A percentile compares a stretch with the other conserved stretches of the same genome.
Evolutionary conservation across 1,140 invertebrate species (phyloP).

Genomic region (Hestina assimilis): DNA sequence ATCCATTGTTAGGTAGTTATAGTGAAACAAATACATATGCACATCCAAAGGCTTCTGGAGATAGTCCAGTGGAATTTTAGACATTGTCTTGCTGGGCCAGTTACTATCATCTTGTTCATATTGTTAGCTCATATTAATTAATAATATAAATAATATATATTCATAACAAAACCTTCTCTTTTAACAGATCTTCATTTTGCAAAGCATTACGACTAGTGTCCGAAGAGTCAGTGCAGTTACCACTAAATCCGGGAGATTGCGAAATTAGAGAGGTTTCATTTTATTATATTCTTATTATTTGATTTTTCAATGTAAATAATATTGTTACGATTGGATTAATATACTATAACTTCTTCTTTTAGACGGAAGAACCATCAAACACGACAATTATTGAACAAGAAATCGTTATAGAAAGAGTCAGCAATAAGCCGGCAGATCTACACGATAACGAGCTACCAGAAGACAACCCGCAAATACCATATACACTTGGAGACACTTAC

Average conservation of each 20-base stretch:
- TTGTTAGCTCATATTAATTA: no score
- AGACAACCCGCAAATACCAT: slow-evolving; percentile 50
- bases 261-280: slow-evolving; percentile 66
- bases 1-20: no score
- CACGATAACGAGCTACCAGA: slow-evolving; percentile 66
- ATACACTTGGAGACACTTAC: slow-evolving; percentile 65
- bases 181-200: slow-evolving; percentile 86
- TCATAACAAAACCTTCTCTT: no score
- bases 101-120: no score
- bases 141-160: no score
- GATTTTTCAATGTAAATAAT: not conserved
- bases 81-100: no score
- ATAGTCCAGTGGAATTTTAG: no score
- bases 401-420: slow-evolving; percentile 37
- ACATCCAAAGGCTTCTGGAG: no score
- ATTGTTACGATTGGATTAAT: not conserved
- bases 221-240: slow-evolving; percentile 84
- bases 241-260: slow-evolving; percentile 88
- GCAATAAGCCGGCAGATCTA: slow-evolving; percentile 42
- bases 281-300: slow-evolving; percentile 5
- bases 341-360: slow-evolving; percentile 20
- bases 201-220: slow-evolving; percentile 87
- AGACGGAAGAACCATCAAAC: slow-evolving; percentile 46
- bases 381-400: slow-evolving; percentile 33
- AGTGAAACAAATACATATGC: no score